These are phyloP conservation scores for Odontamblyopus lacepedii DNA, from an alignment of 2,797 vertebrate genomes.

Conservation along the genomic window DNA sequence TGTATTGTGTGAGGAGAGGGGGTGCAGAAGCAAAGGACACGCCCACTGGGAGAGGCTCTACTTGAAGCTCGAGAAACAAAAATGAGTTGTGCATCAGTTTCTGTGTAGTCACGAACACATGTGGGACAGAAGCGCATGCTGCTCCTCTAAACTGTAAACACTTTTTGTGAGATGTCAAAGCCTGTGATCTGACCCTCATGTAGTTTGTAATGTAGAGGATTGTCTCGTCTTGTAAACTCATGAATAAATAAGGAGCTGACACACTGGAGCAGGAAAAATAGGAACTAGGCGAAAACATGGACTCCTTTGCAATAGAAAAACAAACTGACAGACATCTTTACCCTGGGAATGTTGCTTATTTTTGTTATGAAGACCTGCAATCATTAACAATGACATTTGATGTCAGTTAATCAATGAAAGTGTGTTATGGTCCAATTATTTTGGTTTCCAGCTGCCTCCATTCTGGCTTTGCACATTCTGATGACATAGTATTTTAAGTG, in stretches of 20 bases:
- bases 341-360: too few species aligned
- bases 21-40: slow-evolving; percentile 39
- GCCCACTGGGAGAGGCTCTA: slow-evolving; percentile 25
- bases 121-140: not conserved
- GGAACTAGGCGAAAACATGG: not conserved
- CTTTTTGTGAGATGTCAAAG: slow-evolving; percentile 2
- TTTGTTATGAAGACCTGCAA: too few species aligned
- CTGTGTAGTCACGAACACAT: not conserved
- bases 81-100: slow-evolving; percentile 26
- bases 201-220: not conserved
- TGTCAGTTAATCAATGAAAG: too few species aligned
- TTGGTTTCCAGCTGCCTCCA: too few species aligned
- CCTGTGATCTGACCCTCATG: not conserved
- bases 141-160: not conserved
- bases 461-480: too few species aligned
- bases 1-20: slow-evolving; percentile 25
- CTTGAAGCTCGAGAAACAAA: slow-evolving; percentile 26
- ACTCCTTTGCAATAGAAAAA: too few species aligned
- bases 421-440: too few species aligned
- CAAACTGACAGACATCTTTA: too few species aligned
- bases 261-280: not conserved
- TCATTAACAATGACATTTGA: too few species aligned
- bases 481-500: too few species aligned
- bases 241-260: slow-evolving; percentile 1
- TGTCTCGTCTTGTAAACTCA: slow-evolving; percentile 7